Conservation (phyloP, 2,888 invertebrate species). For the Acanthosoma haemorrhoidale region DNA sequence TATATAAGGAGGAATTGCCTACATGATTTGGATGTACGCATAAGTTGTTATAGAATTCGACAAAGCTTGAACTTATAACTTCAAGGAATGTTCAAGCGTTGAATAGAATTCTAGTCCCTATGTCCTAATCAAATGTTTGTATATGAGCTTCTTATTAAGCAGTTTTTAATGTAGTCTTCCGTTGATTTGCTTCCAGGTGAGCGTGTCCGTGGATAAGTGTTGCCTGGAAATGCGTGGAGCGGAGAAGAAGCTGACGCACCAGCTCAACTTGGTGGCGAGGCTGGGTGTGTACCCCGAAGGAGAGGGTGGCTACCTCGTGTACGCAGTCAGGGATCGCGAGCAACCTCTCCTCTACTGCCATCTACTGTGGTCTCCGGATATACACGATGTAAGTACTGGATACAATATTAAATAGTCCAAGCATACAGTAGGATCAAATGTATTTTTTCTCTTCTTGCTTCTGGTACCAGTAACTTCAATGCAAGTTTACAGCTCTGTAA, state of each 20-base stretch:
- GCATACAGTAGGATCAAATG: too few species aligned
- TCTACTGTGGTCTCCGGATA: constrained; percentile 62
- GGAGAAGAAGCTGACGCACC: constrained; percentile 42
- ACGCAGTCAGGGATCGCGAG: constrained; percentile 65
- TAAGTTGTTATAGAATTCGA: too few species aligned
- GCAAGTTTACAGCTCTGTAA: background rate
- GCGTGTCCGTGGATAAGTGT: constrained; percentile 28
- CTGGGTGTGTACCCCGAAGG: constrained; percentile 42
- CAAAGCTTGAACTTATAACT: too few species aligned
- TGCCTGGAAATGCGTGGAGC: constrained; percentile 30
- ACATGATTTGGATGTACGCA: too few species aligned
- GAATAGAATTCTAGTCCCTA: too few species aligned
- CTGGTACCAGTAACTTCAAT: background rate
- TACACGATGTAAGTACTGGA: constrained; percentile 60
- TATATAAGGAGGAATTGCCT: too few species aligned
- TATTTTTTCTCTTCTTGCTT: background rate
- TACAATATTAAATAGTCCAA: background rate
- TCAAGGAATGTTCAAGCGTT: too few species aligned
- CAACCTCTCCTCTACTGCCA: constrained; percentile 68
- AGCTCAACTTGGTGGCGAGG: constrained; percentile 43
- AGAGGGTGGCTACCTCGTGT: constrained; percentile 53
- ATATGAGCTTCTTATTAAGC: too few species aligned
- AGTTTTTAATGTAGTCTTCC: too few species aligned
- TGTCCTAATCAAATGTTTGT: too few species aligned
- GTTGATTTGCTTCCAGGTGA: constrained; percentile 30